Evolutionary conservation across 2,888 invertebrate species (phyloP).

Genomic region (Cerastis rubricosa): DNA sequence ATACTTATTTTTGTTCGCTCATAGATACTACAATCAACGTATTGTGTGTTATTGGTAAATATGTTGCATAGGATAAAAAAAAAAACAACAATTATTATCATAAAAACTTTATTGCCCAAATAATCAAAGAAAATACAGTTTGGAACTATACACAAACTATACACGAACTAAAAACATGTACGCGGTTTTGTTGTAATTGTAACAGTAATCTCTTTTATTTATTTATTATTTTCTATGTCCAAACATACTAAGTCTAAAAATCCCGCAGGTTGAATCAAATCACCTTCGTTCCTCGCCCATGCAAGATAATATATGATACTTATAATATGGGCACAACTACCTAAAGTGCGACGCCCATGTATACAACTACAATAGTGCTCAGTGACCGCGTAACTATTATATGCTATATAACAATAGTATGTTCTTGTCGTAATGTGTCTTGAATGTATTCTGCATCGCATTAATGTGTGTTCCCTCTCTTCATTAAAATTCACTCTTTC

Average conservation of each 20-base stretch:
- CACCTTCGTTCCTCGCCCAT: constrained; percentile 27
- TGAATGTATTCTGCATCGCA: constrained; percentile 31
- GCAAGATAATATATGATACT: constrained; percentile 32
- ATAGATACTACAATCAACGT: neutral
- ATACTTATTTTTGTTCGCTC: too few relatives aligned
- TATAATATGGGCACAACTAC: constrained; percentile 40
- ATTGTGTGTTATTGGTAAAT: constrained; percentile 12
- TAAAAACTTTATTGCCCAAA: too few relatives aligned
- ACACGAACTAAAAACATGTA: constrained; percentile 17
- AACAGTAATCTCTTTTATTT: neutral
- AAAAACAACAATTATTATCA: constrained; percentile 6
- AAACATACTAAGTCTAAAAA: constrained; percentile 9
- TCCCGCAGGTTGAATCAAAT: constrained; percentile 17
- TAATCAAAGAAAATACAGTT: too few relatives aligned
- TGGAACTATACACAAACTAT: neutral
- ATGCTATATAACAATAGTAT: constrained; percentile 36
- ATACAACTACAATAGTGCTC: constrained; percentile 36
- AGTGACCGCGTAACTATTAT: constrained; percentile 27
- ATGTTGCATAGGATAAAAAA: constrained; percentile 13
- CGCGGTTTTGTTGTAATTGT: constrained; percentile 7
- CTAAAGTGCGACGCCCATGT: constrained; percentile 36
- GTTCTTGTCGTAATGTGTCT: constrained; percentile 36
- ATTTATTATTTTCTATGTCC: constrained; percentile 4
- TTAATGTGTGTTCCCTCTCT: constrained; percentile 23
- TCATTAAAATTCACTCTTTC: constrained; percentile 25